Base-by-base conservation (phyloP, 2,888 invertebrate species). In the Oscheius sp. region DNA sequence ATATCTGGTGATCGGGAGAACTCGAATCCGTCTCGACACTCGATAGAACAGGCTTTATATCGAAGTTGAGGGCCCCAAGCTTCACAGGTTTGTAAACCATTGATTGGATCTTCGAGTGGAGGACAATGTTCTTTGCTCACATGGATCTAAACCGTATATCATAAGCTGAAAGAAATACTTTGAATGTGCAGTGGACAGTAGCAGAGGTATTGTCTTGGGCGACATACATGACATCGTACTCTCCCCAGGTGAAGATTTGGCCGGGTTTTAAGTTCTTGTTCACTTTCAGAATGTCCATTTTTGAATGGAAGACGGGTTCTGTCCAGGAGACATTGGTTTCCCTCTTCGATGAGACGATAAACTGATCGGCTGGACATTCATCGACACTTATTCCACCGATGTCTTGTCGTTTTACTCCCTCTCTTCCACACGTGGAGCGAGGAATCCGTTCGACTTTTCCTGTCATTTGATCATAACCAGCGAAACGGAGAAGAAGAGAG, bases 1-100 rank as follows among this genome's bases (percentile, higher is more conserved):
- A 93, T 92, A 0, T 96, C 95, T n/a, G 95, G 93, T 67, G 91
- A 91, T 86, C 94, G 92, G 0, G 95, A 94, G 89, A 97, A 97
- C 77, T 80, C 82, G 50, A 75, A 80, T 28, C 85, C 85, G 64
- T 84, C 79, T 24, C 82, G 75, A 75, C 88, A 88, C 45, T 82
- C 80, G 14, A 88, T 94, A 87, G 94, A 94, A 87, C 95, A 96
- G 1, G 95, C 84, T 88, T 77, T 78, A 73, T 77, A 85, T 64
- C 75, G 76, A 45, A 95, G 94, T 63, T 94, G 94, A 1, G 95
- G 94, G 51, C 95, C 95, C 95, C 95, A 95, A 84, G 93, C 93
- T 81, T 94, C 93, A 87, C 95, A 95, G 5, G 91, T 91, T 88
- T 95, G 94, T 32, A 91, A 90, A 49, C 96, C 96, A 63, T 95